Evolutionary conservation across 2,113 vertebrate genomes (phyloP), one percentile per base, ranked within the genome.

Genomic region (Proterorhinus semilunaris): DNA sequence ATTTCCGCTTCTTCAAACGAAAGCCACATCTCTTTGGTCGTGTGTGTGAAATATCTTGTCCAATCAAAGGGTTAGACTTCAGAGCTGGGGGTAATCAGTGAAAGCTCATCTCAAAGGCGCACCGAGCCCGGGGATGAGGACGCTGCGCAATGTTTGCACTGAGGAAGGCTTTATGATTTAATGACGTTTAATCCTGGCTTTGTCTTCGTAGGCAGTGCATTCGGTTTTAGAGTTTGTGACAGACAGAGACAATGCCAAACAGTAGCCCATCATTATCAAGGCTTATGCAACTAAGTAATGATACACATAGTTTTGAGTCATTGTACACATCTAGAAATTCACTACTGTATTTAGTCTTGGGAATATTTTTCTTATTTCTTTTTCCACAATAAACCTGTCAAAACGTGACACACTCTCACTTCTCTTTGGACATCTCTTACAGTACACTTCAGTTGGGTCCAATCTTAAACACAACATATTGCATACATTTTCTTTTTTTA

Each of bases 11-110:
- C 68, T 71, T 83, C 70, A 84, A 74, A 67, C 55, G 55, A 17
- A 58, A 77, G 64, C 62, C 62, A 10, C 5, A 42, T 65, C 72
- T 81, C 64, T 66, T 36, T 36, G 27, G 11, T 72, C 66, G 83
- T 73, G 59, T 84, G 55, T 62, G 69, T 11, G 87, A 86, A 90
- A 87, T 82, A 80, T 79, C 71, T 67, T 84, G 80, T 76, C 45
- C 72, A 85, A 91, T 89, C 84, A 88, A 79, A 87, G 81, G 72
- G 74, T 66, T 49, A 12, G 64, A 79, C 72, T 82, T 85, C 74
- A 84, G 75, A 90, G 76, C 53, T 67, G 2, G 0, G 46, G 63
- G 48, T 88, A 84, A 87, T 87, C 83, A 82, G 64, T 55, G 61
- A 36, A 79, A 81, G 76, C 74, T 47, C 71, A 65, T 85, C 71